A percentile compares a stretch with the other conserved stretches of the same genome.
Evolutionary conservation across 2,113 vertebrate genomes (phyloP).

Genomic region (Tetrax tetrax): DNA sequence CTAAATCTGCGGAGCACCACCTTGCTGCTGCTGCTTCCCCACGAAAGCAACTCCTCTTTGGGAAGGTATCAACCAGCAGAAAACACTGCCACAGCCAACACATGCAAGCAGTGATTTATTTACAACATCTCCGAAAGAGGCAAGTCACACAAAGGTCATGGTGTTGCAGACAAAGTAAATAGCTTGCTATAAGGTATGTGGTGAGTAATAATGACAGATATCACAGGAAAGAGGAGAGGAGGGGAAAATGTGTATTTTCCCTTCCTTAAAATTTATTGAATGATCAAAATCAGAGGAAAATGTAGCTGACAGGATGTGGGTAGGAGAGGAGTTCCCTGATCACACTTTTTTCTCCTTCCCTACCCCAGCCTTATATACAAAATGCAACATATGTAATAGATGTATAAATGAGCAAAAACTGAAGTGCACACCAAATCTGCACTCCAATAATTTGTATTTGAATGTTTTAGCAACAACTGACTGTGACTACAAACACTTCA

Average conservation of each 20-base stretch:
- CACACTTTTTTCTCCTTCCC: neutral
- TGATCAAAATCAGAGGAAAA: neutral
- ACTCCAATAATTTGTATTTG: neutral
- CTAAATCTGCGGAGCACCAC: neutral
- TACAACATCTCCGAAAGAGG: neutral
- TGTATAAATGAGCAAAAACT: constrained; percentile 10
- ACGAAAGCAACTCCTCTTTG: rapidly evolving
- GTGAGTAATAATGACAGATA: neutral
- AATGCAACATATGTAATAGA: neutral
- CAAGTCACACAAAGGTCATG: neutral
- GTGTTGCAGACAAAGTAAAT: neutral
- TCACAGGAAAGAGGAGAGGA: neutral
- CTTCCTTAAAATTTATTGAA: neutral
- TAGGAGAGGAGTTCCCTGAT: neutral
- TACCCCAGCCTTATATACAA: neutral
- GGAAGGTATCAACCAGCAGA: neutral
- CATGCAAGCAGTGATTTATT: neutral
- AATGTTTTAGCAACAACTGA: constrained; percentile 31
- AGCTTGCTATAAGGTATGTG: neutral
- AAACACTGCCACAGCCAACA: neutral
- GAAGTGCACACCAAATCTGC: neutral
- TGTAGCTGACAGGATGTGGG: neutral
- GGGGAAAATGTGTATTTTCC: neutral
- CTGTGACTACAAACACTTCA: constrained; percentile 17
- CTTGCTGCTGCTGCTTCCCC: neutral